A percentile compares a stretch with the other conserved stretches of the same genome.
phyloP scores from a whole-genome alignment of 2,797 vertebrate genomes.

The Acrossocheilus wenchowensis region DNA sequence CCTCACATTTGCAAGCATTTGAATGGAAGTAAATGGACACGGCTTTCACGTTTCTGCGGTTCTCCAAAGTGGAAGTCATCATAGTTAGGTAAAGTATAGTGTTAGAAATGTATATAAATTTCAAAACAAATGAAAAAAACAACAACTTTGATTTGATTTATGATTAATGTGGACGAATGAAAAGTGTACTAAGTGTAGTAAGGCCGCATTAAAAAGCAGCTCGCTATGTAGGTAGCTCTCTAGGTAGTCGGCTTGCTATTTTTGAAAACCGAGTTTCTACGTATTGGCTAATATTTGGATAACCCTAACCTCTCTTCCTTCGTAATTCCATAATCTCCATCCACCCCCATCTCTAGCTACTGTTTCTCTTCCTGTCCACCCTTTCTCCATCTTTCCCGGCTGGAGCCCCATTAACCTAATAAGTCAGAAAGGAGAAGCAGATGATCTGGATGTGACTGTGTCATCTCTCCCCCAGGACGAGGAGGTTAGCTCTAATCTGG shows the following conservation, averaged over 20 bases:
- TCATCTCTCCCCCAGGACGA: conserved; percentile 53
- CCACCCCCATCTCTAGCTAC: background rate
- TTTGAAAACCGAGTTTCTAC: background rate
- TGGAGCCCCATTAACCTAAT: conserved; percentile 58
- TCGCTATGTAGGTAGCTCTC: background rate
- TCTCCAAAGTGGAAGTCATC: background rate
- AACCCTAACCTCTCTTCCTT: background rate
- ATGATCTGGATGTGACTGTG: conserved; percentile 52
- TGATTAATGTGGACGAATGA: no score
- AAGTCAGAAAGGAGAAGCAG: conserved; percentile 51
- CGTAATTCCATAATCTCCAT: background rate
- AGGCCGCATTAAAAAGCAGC: background rate
- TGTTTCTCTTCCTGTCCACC: background rate
- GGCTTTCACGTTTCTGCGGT: background rate
- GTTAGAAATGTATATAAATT: no score
- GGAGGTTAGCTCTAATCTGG: conserved; percentile 58
- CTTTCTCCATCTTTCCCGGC: conserved; percentile 20
- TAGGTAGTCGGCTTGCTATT: background rate
- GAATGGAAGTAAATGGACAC: background rate
- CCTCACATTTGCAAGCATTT: background rate
- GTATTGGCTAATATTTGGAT: background rate
- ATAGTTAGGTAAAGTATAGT: background rate
- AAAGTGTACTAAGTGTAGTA: background rate
- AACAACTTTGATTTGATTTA: no score
- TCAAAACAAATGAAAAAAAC: no score